Conservation (phyloP, 1,140 invertebrate species). For the Bilobella aurantiaca region DNA sequence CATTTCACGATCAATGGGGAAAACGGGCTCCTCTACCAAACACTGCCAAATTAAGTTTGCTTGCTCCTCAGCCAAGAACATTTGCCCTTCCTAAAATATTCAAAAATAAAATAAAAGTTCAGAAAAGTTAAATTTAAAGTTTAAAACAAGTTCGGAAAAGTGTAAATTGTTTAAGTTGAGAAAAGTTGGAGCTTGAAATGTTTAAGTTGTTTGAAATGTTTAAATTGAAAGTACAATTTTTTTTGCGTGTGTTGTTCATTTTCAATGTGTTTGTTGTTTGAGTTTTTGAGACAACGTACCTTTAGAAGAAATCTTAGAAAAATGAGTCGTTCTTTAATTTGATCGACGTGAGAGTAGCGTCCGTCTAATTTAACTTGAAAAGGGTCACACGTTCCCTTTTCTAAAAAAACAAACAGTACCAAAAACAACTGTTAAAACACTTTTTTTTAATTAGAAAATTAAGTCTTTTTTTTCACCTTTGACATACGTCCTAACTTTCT, state of each 20-base stretch:
- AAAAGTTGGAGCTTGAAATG: no score
- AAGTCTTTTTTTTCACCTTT: constrained; percentile 44
- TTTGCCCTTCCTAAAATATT: constrained; percentile 68
- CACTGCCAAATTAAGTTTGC: constrained; percentile 96
- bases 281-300: constrained; percentile 37
- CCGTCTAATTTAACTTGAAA: constrained; percentile 73
- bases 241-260: no score
- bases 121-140: constrained; percentile 37
- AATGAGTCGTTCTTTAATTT: constrained; percentile 87
- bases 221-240: no score
- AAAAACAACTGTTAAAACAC: no score
- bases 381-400: constrained; percentile 66
- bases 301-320: constrained; percentile 85
- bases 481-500: constrained; percentile 60
- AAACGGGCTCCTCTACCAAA: constrained; percentile 84
- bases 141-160: no score
- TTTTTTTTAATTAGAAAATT: no score
- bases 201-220: no score
- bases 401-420: no score
- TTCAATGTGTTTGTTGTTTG: no score
- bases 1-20: constrained; percentile 80
- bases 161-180: no score
- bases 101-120: no score
- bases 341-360: constrained; percentile 79
- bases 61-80: constrained; percentile 93